These are phyloP conservation scores for Neoascia interrupta DNA, from an alignment of 2,888 invertebrate genomes.

Conservation along the genomic window DNA sequence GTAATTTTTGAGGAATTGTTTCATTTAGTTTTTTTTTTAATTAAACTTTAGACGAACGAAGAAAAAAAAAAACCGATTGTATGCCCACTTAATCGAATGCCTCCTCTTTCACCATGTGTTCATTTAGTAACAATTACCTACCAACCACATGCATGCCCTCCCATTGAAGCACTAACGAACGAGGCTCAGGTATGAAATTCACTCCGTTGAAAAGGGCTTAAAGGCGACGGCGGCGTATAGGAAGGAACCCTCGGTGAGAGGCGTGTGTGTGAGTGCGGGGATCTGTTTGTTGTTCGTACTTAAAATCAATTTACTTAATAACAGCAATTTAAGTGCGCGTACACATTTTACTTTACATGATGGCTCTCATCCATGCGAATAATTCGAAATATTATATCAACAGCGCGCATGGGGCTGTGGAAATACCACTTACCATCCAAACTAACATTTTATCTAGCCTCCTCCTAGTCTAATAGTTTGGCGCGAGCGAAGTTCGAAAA, in stretches of 20 bases:
- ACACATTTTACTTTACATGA: slow-evolving; percentile 74
- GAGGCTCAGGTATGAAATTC: slow-evolving; percentile 34
- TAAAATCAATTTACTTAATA: slow-evolving; percentile 80
- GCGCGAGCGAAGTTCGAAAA: slow-evolving; percentile 13
- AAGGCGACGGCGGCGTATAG: slow-evolving; percentile 4
- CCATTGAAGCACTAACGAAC: slow-evolving; percentile 43
- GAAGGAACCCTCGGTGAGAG: slow-evolving; percentile 28
- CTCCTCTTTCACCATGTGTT: slow-evolving; percentile 4
- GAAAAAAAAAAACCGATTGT: slow-evolving; percentile 1
- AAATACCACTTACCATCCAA: slow-evolving; percentile 27
- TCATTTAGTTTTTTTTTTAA: background rate
- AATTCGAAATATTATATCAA: slow-evolving; percentile 38
- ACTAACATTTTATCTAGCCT: slow-evolving; percentile 34
- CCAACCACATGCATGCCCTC: slow-evolving; percentile 58
- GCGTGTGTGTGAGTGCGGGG: slow-evolving; percentile 15
- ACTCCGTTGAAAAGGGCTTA: slow-evolving; percentile 38
- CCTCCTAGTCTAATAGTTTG: slow-evolving; percentile 43
- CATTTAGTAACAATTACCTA: slow-evolving; percentile 57
- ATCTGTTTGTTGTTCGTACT: slow-evolving; percentile 73
- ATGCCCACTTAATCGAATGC: slow-evolving; percentile 15
- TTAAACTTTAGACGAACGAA: background rate
- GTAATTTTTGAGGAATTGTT: slow-evolving; percentile 20
- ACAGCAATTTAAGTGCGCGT: slow-evolving; percentile 78
- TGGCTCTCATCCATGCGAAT: slow-evolving; percentile 60
- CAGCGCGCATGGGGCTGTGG: slow-evolving; percentile 11